A percentile compares a stretch with the other conserved stretches of the same genome.
These are phyloP conservation scores for Esox niger DNA, from an alignment of 2,113 vertebrate species.

Conservation along the genomic window DNA sequence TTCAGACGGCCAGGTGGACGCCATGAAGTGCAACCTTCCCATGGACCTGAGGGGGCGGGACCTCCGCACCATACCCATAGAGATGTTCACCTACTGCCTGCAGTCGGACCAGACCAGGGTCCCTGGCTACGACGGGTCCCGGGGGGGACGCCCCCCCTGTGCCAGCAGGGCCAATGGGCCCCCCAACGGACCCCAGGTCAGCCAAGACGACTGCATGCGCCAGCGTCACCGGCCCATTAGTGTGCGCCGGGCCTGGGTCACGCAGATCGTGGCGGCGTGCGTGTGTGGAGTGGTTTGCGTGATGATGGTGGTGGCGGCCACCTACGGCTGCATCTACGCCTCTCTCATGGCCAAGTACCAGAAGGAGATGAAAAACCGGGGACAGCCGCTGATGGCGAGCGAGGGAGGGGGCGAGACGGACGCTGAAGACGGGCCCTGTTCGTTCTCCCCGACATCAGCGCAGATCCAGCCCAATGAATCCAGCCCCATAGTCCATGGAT, in stretches of 20 bases:
- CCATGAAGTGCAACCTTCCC: constrained; percentile 85
- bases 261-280: constrained; percentile 87
- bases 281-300: constrained; percentile 92
- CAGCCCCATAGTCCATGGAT: constrained; percentile 47
- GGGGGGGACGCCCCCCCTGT: constrained; percentile 62
- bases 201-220: constrained; percentile 66
- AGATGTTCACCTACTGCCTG: constrained; percentile 92
- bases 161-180: constrained; percentile 27
- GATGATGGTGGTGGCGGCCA: constrained; percentile 94
- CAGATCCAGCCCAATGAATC: constrained; percentile 30
- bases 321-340: constrained; percentile 92
- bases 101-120: constrained; percentile 67
- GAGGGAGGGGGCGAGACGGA: constrained; percentile 67
- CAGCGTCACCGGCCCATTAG: constrained; percentile 83
- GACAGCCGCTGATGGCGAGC: constrained; percentile 81
- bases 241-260: constrained; percentile 87
- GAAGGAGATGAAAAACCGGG: constrained; percentile 80
- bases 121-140: constrained; percentile 57
- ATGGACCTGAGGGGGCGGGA: constrained; percentile 85
- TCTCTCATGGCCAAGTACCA: constrained; percentile 93
- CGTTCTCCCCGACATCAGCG: constrained; percentile 9
- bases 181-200: neutral
- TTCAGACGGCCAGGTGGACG: constrained; percentile 88
- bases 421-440: constrained; percentile 38
- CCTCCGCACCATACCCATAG: constrained; percentile 85